Conservation (phyloP, 1,140 invertebrate species). For the Drosophila eugracilis region DNA sequence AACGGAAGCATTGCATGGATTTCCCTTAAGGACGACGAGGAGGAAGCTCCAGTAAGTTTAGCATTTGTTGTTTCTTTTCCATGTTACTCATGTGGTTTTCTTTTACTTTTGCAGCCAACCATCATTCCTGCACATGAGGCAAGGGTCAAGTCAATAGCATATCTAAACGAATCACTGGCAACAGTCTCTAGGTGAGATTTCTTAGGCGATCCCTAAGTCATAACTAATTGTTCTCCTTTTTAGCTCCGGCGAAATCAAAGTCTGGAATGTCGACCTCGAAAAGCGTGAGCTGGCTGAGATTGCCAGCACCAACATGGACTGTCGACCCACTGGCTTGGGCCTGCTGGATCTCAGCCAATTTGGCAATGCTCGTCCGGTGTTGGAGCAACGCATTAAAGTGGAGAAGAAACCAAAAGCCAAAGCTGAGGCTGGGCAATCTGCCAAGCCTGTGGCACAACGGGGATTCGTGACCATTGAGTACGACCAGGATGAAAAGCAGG, state of each 20-base stretch:
- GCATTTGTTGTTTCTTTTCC: no score
- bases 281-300: constrained; percentile 86
- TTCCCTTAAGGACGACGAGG: constrained; percentile 81
- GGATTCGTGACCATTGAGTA: constrained; percentile 39
- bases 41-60: constrained; percentile 61
- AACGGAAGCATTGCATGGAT: constrained; percentile 89
- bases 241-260: constrained; percentile 91
- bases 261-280: constrained; percentile 88
- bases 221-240: neutral
- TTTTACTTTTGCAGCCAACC: constrained; percentile 32
- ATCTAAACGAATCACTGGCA: constrained; percentile 82
- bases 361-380: constrained; percentile 11
- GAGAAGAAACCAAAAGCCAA: constrained; percentile 1
- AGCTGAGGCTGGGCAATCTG: neutral
- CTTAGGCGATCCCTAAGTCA: no score
- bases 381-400: neutral
- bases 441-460: neutral
- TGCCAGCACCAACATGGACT: constrained; percentile 86
- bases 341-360: constrained; percentile 79
- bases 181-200: constrained; percentile 62
- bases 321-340: constrained; percentile 87
- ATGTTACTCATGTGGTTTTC: neutral
- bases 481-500: constrained; percentile 23
- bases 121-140: constrained; percentile 87
- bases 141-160: constrained; percentile 89